A percentile compares a stretch with the other conserved stretches of the same genome.
Conservation (phyloP, 2,113 vertebrate genomes). For the Circaetus gallicus region DNA sequence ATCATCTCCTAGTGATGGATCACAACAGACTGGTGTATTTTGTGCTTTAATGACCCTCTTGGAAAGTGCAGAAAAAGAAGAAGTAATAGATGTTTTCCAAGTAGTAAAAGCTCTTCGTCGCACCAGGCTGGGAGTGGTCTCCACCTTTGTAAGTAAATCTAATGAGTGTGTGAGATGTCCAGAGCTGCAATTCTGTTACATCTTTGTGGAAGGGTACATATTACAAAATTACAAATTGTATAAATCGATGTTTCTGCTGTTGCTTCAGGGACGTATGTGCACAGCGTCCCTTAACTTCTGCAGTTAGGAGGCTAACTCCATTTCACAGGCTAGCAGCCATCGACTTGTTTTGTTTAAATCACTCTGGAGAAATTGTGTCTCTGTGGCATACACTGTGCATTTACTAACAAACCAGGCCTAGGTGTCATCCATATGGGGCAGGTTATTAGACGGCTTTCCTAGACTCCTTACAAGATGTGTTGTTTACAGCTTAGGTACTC, state of each 20-base stretch:
- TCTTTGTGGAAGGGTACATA: background rate
- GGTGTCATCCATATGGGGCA: rapidly evolving
- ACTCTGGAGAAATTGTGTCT: background rate
- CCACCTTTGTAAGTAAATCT: slow-evolving; percentile 77
- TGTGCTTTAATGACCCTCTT: slow-evolving; percentile 90
- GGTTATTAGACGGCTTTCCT: background rate
- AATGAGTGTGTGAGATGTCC: background rate
- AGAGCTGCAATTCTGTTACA: background rate
- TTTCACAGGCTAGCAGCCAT: background rate
- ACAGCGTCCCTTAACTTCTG: background rate
- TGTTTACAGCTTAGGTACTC: background rate
- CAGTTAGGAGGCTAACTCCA: background rate
- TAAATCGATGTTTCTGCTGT: background rate
- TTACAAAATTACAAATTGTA: background rate
- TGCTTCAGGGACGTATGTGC: background rate
- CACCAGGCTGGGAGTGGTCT: slow-evolving; percentile 79
- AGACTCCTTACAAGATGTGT: rapidly evolving
- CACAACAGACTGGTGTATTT: slow-evolving; percentile 84
- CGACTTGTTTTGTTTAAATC: background rate
- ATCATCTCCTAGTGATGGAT: slow-evolving; percentile 81
- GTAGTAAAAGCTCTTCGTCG: slow-evolving; percentile 86
- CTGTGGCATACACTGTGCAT: background rate
- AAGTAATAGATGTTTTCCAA: slow-evolving; percentile 90
- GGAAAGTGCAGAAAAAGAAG: slow-evolving; percentile 88
- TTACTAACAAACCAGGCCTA: background rate